Percentiles rank a stretch among this genome's conserved stretches.
Evolutionary conservation across 1,140 invertebrate genomes (phyloP).

Genomic region (Lordiphosa collinella): DNA sequence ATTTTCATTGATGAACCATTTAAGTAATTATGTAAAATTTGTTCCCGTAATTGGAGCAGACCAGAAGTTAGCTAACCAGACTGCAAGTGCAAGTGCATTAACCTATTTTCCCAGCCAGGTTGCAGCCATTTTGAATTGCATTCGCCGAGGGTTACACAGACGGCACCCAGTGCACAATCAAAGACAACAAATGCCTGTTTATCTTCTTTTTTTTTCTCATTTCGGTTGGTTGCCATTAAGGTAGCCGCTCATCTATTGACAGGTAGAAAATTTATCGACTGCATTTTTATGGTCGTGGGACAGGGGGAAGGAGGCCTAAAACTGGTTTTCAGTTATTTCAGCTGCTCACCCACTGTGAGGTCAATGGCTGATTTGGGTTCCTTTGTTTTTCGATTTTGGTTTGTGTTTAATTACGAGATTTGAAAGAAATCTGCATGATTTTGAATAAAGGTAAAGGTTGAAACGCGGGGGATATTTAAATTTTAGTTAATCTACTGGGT

Average conservation of each 20-base stretch:
- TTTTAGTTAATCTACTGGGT: background rate
- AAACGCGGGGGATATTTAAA: constrained; percentile 1
- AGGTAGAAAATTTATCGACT: constrained; percentile 77
- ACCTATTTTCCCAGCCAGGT: constrained; percentile 34
- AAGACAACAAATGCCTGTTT: constrained; percentile 52
- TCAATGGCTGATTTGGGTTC: constrained; percentile 68
- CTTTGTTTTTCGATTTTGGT: constrained; percentile 13
- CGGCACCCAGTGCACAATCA: constrained; percentile 38
- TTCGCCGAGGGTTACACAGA: constrained; percentile 4
- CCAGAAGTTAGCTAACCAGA: background rate
- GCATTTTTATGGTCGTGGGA: constrained; percentile 30
- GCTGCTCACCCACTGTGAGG: constrained; percentile 53
- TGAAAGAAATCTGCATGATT: constrained; percentile 8
- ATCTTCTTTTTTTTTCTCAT: constrained; percentile 29
- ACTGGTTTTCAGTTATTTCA: constrained; percentile 53
- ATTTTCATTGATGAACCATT: constrained; percentile 31
- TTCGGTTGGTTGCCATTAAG: constrained; percentile 60
- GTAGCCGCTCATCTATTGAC: constrained; percentile 74
- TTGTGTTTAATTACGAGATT: constrained; percentile 9
- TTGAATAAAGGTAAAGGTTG: constrained; percentile 2
- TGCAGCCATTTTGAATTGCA: constrained; percentile 35
- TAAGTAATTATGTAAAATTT: constrained; percentile 9
- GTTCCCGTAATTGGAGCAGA: background rate
- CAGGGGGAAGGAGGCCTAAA: constrained; percentile 30
- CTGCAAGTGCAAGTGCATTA: constrained; percentile 30